phyloP scores from a whole-genome alignment of 2,888 invertebrate species.

The Diarsia rubi region DNA sequence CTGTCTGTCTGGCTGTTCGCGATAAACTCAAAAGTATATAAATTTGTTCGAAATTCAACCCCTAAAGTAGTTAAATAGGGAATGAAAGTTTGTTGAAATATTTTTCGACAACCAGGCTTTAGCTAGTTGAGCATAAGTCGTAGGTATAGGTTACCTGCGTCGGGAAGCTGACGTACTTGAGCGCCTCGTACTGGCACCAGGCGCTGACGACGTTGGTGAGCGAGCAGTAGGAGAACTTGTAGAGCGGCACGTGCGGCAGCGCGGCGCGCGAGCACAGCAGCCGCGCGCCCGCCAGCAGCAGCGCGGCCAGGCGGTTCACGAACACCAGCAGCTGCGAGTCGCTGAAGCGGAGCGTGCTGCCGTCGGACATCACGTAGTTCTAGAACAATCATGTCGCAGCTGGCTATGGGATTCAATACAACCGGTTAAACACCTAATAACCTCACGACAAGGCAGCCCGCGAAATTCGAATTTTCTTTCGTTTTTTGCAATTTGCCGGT shows the following conservation, averaged over 20 bases:
- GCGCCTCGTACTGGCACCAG: conserved; percentile 99
- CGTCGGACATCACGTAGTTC: conserved; percentile 92
- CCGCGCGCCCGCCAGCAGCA: conserved; percentile 90
- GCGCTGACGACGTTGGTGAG: conserved; percentile 99
- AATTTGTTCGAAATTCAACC: too few species aligned
- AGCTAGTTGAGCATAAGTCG: too few species aligned
- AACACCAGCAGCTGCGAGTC: conserved; percentile 99
- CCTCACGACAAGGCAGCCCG: too few species aligned
- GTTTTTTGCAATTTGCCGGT: too few species aligned
- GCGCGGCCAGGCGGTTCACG: conserved; percentile 97
- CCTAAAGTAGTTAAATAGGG: too few species aligned
- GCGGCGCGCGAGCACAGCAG: conserved; percentile 91
- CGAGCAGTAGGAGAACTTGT: conserved; percentile 98
- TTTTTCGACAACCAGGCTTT: too few species aligned
- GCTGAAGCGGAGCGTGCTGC: conserved; percentile 93
- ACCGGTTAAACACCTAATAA: too few species aligned
- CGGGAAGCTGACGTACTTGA: conserved; percentile 99
- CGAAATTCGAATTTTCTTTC: too few species aligned
- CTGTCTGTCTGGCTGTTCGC: too few species aligned
- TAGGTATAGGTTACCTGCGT: conserved; percentile 93
- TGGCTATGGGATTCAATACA: too few species aligned
- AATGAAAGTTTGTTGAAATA: too few species aligned
- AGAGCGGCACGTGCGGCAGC: conserved; percentile 96
- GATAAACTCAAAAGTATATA: too few species aligned
- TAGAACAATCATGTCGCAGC: conserved; percentile 80